Evolutionary conservation across 2,888 invertebrate species (phyloP), one percentile per base, ranked within the genome.

Genomic region (Notodromas monacha): DNA sequence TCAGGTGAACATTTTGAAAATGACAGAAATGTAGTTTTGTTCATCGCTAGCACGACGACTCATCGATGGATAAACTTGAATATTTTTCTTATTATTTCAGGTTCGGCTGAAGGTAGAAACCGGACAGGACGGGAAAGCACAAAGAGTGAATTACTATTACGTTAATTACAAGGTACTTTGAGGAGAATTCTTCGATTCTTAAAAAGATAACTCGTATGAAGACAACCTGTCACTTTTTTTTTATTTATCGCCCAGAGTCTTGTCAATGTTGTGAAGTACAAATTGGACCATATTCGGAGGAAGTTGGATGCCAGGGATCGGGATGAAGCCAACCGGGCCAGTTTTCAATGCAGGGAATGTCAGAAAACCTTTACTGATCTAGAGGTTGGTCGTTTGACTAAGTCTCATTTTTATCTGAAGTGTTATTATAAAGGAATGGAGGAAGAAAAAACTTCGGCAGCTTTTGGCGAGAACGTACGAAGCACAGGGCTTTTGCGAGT

Each of bases 221-320:
- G n/a, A n/a, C n/a, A n/a, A n/a, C n/a, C 11, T 12, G 13, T 32
- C 14, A 26, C 15, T 35, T 28, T 8, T 10, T 26, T 14, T 11
- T 34, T 27, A 30, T 36, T 26, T 29, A 11, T 44, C 43, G 6
- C 42, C n/a, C n/a, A 57, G 56, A 72, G 70, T 26, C 86, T 86
- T 51, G 86, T 89, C 3, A 89, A 89, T 55, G 81, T 89, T 10
- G 76, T 89, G 1, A 89, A 86, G 51, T 92, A 89, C 51, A 89
- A 89, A 54, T 52, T 92, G 45, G 86, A 89, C 52, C 60, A 81
- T 44, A 84, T 89, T 72, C 61, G 81, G 34, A 74, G 81, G 45
- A 66, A 81, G 40, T 68, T 92, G 61, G 89, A 89, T 49, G 77
- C 45, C 14, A 81, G 81, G 45, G 86, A 86, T 46, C 57, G 84